Evolutionary conservation across 2,113 vertebrate species (phyloP).

Genomic region (Aleadryas rufinucha): DNA sequence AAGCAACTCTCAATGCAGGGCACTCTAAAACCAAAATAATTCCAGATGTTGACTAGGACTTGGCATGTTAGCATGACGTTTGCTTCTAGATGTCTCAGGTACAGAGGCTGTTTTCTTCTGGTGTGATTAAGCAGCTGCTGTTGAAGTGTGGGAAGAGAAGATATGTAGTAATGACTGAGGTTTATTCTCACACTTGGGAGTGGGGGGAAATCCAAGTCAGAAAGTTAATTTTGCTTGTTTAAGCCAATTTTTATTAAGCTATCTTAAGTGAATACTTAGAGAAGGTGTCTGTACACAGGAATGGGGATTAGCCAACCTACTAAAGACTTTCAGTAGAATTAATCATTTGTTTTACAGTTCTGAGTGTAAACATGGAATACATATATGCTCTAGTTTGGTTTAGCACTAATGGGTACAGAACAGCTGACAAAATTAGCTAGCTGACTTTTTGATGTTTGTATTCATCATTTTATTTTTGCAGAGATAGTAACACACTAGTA

Average conservation of each 20-base stretch:
- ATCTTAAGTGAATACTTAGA: background rate
- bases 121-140: background rate
- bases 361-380: background rate
- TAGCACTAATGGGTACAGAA: background rate
- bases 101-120: background rate
- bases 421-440: background rate
- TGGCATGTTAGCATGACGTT: background rate
- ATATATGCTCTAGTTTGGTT: background rate
- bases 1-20: background rate
- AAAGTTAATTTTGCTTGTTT: background rate
- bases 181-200: background rate
- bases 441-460: background rate
- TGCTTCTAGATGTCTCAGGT: background rate
- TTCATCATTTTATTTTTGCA: background rate
- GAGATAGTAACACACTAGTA: background rate
- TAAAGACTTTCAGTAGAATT: background rate
- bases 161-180: background rate
- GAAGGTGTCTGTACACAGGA: background rate
- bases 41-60: background rate
- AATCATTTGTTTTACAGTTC: background rate
- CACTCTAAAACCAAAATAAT: background rate
- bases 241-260: background rate
- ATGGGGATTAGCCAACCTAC: background rate
- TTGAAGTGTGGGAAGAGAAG: background rate
- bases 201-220: background rate